Base-by-base conservation (phyloP, 2,888 invertebrate genomes). In the Eilema depressum region DNA sequence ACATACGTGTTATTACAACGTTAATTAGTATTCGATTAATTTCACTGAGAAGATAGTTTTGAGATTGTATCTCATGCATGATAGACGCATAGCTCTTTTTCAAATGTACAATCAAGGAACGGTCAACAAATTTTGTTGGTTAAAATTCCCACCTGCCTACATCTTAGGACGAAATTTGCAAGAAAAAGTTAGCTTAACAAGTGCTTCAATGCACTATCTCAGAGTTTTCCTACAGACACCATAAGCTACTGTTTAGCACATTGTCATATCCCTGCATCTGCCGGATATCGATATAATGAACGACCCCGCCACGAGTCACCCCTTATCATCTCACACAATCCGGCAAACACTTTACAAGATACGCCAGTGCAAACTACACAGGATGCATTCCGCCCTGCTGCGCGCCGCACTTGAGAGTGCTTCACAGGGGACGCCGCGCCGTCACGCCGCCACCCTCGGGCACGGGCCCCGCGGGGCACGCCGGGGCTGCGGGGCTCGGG, bases 371-470 rank as follows among this genome's bases (percentile, higher is more conserved):
- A 67, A 66, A 63, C 66, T 68, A 73, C 73, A 69, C 64, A 69
- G 74, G 66, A 63, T 78, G 76, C 80, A 74, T 69, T 68, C 60
- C 68, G 68, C 67, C 14, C 59, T 57, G 68, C 33, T 64, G 68
- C 47, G 61, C 69, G 76, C 77, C 72, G 63, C 60, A 28, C 57
- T 71, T 62, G n/a, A 68, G 61, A 61, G 80, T 69, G 62, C 78
- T 81, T 63, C 62, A 69, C 68, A 25, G 63, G 53, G 68, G 66
- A 3, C 68, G 77, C 73, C 65, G 78, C n/a, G n/a, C n/a, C n/a
- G n/a, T n/a, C n/a, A n/a, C n/a, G n/a, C 64, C 68, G 66, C 62
- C 63, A 59, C 73, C 73, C 78, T 77, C 71, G 61, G 25, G 57
- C n/a, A n/a, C 30, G 14, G 65, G 59, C 28, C 60, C 61, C 23